Conservation (phyloP, 2,113 vertebrate species). For the Nettapus auritus region DNA sequence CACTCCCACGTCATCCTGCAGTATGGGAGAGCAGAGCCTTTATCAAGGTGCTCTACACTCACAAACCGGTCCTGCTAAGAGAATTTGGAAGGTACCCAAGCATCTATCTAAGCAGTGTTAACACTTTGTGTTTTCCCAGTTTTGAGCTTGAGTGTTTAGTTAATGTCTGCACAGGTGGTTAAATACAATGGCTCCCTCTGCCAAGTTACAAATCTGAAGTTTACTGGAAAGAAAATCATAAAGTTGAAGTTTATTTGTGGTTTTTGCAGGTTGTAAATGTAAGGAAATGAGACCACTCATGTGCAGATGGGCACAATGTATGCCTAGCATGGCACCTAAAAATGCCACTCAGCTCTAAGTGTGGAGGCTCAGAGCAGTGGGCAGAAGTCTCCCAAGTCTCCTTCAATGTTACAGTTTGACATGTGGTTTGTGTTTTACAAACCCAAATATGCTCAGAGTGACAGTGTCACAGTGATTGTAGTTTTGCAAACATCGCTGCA, state of each 20-base stretch:
- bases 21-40: background rate
- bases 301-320: background rate
- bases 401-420: background rate
- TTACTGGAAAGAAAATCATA: slow-evolving; percentile 36
- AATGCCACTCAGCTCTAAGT: background rate
- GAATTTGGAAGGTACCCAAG: slow-evolving; percentile 41
- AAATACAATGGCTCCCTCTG: slow-evolving; percentile 20
- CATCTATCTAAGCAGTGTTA: slow-evolving; percentile 22
- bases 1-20: background rate
- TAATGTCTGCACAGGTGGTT: slow-evolving; percentile 47
- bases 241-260: slow-evolving; percentile 24
- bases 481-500: background rate
- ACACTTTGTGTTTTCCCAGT: slow-evolving; percentile 31
- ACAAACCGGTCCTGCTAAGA: background rate
- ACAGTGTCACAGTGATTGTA: background rate
- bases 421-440: background rate
- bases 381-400: background rate
- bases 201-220: slow-evolving; percentile 39
- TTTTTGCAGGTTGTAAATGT: slow-evolving; percentile 47
- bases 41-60: background rate
- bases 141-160: slow-evolving; percentile 46
- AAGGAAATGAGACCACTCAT: slow-evolving; percentile 60
- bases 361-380: background rate
- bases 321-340: background rate
- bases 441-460: background rate